A percentile compares a stretch with the other conserved stretches of the same genome.
These are phyloP conservation scores for Antedon bifida DNA, from an alignment of 35 echinoderm and acorn worm genomes.

Conservation along the genomic window DNA sequence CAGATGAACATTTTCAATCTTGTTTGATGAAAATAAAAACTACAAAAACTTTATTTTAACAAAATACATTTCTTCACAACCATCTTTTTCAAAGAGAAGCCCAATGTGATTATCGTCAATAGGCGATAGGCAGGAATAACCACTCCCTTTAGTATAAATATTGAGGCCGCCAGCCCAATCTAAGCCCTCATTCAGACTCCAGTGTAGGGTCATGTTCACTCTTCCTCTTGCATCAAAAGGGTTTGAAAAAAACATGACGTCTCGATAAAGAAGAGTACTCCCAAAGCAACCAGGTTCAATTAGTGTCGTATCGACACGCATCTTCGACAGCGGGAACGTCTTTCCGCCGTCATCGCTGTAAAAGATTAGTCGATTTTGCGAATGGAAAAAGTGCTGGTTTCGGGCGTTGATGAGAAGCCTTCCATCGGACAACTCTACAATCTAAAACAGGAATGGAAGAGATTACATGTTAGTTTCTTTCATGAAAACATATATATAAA, in stretches of 20 bases:
- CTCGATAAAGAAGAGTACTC: conserved; percentile 27
- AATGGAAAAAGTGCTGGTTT: conserved; percentile 48
- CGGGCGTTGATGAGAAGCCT: conserved; percentile 39
- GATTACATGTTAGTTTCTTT: too few species aligned
- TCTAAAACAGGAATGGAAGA: conserved; percentile 6
- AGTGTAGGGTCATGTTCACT: conserved; percentile 66
- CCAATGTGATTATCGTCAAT: conserved; percentile 73
- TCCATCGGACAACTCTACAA: conserved; percentile 65
- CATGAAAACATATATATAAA: too few species aligned
- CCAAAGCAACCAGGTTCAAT: conserved; percentile 54
- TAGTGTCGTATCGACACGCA: conserved; percentile 30
- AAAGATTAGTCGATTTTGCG: conserved; percentile 34
- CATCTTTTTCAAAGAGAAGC: conserved; percentile 55
- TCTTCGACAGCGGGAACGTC: conserved; percentile 31
- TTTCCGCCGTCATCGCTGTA: conserved; percentile 56
- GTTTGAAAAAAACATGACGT: conserved; percentile 45
- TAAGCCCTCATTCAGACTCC: conserved; percentile 47
- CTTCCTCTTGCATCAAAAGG: conserved; percentile 12
- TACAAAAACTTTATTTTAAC: conserved; percentile 25
- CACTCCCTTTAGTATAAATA: conserved; percentile 36
- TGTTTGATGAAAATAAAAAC: neutral
- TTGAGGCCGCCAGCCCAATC: conserved; percentile 33
- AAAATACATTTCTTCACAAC: conserved; percentile 46
- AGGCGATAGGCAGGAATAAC: conserved; percentile 47
- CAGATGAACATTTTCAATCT: too few species aligned